Base-by-base conservation (phyloP, 2,888 invertebrate species). In the Caenorhabditis drosophilae region DNA sequence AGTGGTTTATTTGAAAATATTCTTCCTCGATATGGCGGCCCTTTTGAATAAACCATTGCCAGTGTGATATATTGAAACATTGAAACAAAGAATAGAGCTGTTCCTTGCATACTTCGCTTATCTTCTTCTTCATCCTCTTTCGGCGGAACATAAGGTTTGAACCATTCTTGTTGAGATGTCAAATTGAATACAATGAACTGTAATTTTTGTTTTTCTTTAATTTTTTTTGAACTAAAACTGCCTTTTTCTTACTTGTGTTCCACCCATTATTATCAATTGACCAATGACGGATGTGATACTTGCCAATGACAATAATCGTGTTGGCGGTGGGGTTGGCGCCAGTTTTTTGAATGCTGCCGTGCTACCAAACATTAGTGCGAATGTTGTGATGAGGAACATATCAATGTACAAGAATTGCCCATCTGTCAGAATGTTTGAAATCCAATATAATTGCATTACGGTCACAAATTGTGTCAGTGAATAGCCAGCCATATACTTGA, bases 401-500 rank as follows among this genome's bases (percentile, higher is more conserved):
- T 87, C 87, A 61, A 87, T 86, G 70, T 86, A 86, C 35, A 87
- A 84, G 69, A 86, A 87, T 83, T 78, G 78, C 34, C 80, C 75
- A 51, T 83, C 83, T 46, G 79, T 76, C 20, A 83, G 68, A 60
- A 81, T 83, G 23, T 82, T 81, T 27, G 71, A 73, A 50, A 84
- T 74, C 75, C 76, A 86, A 78, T 88, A 88, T 2, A 88, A 81
- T 35, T 88, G 84, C 64, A 87, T 84, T 27, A 88, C 87, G 48
- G 87, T 86, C 12, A 85, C 81, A 77, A 88, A 94, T 86, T 94
- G 93, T 51, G 92, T 92, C 42, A 94, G 60, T 31, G 81, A 83
- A 86, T 97, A 97, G 0, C 92, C 90, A 0, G 95, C 93, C 96
- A 97, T 97, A 87, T 93, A 97, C 82, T 96, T 96, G 87, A 98